A percentile compares a stretch with the other conserved stretches of the same genome.
Conservation (phyloP, 1,140 invertebrate genomes). For the Nebria ingens region DNA sequence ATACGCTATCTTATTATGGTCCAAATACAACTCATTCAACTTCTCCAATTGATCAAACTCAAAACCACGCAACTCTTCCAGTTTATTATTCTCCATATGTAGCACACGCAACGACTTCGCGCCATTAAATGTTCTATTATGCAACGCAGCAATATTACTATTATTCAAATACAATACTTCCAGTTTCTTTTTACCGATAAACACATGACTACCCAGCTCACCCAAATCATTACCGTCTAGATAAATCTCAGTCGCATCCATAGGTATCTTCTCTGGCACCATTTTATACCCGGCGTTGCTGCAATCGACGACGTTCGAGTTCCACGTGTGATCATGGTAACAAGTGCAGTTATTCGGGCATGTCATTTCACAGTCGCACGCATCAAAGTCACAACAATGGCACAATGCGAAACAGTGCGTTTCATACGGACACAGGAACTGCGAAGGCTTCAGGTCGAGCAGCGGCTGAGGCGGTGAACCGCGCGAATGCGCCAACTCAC, state of each 20-base stretch:
- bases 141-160: conserved; percentile 64
- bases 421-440: conserved; percentile 79
- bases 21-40: conserved; percentile 71
- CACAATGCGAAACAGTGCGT: conserved; percentile 83
- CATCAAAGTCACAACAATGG: conserved; percentile 84
- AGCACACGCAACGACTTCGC: conserved; percentile 60
- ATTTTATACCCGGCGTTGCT: conserved; percentile 58
- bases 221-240: conserved; percentile 76
- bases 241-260: conserved; percentile 85
- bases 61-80: conserved; percentile 60
- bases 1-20: conserved; percentile 62
- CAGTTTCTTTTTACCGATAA: conserved; percentile 79
- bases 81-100: conserved; percentile 73
- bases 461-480: conserved; percentile 59
- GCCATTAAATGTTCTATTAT: conserved; percentile 77
- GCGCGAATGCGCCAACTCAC: conserved; percentile 66
- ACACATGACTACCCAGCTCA: conserved; percentile 69
- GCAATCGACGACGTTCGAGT: conserved; percentile 83
- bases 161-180: conserved; percentile 73
- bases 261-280: conserved; percentile 69
- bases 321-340: conserved; percentile 85
- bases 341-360: conserved; percentile 79
- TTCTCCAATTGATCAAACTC: conserved; percentile 64
- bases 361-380: conserved; percentile 86
- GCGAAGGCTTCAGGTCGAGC: conserved; percentile 63